Evolutionary conservation across 2,888 invertebrate genomes (phyloP).

Genomic region (Napeogenes inachia): DNA sequence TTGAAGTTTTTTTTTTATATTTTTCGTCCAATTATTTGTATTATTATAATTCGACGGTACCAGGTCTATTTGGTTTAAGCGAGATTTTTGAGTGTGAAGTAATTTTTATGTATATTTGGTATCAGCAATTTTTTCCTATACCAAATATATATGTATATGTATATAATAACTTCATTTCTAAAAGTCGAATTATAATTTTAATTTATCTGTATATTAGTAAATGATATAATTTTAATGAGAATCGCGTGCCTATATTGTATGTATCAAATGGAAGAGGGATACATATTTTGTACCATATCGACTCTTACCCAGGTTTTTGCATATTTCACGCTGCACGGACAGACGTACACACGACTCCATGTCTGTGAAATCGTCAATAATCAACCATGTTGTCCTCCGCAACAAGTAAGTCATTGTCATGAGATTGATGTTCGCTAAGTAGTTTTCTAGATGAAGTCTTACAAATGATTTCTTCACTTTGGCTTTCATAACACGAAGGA

Average conservation of each 20-base stretch:
- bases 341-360: constrained; percentile 94
- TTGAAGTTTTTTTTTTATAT: background rate
- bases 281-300: constrained; percentile 13
- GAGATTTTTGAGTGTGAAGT: too few relatives aligned
- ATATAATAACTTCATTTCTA: too few relatives aligned
- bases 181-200: too few relatives aligned
- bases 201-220: too few relatives aligned
- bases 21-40: background rate
- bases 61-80: too few relatives aligned
- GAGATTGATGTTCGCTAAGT: constrained; percentile 24
- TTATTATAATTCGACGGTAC: too few relatives aligned
- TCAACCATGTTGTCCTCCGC: constrained; percentile 88
- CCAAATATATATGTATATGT: too few relatives aligned
- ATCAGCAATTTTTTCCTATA: too few relatives aligned
- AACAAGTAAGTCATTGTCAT: constrained; percentile 59
- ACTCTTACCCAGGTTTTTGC: constrained; percentile 56
- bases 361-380: constrained; percentile 92
- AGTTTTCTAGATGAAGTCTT: background rate
- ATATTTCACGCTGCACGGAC: constrained; percentile 74
- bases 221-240: too few relatives aligned
- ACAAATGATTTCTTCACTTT: background rate
- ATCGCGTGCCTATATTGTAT: background rate
- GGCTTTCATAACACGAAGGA: constrained; percentile 1
- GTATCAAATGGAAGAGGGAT: background rate
- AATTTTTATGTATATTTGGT: too few relatives aligned